phyloP scores from a whole-genome alignment of 2,888 invertebrate genomes.

The Cepaea hortensis region DNA sequence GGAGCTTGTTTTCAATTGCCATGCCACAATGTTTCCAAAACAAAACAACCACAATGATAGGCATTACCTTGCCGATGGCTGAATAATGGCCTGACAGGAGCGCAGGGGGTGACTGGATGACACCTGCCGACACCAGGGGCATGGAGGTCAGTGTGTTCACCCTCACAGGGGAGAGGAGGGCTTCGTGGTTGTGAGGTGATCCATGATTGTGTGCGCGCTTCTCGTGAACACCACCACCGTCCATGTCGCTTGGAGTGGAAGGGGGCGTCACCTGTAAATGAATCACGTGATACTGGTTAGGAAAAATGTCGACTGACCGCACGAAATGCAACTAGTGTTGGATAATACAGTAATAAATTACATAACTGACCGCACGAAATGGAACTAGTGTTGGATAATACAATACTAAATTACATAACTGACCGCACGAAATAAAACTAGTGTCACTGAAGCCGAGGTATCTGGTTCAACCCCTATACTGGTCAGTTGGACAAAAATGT shows the following conservation, averaged over 20 bases:
- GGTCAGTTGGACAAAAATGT: too few species aligned
- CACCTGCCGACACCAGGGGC: constrained; percentile 35
- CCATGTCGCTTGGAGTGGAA: constrained; percentile 57
- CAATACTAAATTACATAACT: too few species aligned
- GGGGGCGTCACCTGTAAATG: constrained; percentile 57
- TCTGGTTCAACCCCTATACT: too few species aligned
- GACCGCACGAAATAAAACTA: too few species aligned
- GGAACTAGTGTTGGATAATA: too few species aligned
- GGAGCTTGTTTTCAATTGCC: too few species aligned
- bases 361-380: too few species aligned
- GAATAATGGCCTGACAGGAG: constrained; percentile 36
- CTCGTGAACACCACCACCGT: constrained; percentile 47
- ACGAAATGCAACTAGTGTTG: not conserved
- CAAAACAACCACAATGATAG: not conserved
- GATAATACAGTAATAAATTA: too few species aligned
- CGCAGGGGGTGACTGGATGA: constrained; percentile 38
- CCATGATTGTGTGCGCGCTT: constrained; percentile 29
- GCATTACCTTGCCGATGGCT: constrained; percentile 29
- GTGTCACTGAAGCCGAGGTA: too few species aligned
- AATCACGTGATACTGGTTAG: not conserved
- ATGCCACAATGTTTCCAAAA: too few species aligned
- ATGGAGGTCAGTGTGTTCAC: constrained; percentile 21
- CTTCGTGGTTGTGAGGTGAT: constrained; percentile 37
- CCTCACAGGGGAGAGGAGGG: constrained; percentile 25
- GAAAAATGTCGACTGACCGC: not conserved